Percentiles rank a stretch among this genome's conserved stretches.
phyloP scores from a whole-genome alignment of 2,888 invertebrate species.

The Slavum lentiscoides region DNA sequence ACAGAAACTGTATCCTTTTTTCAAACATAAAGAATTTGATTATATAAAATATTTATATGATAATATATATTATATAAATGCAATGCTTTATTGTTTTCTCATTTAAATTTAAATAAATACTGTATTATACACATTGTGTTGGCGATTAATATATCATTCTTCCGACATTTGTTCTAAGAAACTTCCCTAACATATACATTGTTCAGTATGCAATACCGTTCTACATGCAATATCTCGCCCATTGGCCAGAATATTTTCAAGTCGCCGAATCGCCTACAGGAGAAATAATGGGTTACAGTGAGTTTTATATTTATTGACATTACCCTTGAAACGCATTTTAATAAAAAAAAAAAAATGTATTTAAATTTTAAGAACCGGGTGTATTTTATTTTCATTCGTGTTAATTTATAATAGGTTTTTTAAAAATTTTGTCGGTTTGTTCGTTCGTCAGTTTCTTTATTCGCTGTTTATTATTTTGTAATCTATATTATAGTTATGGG shows the following conservation, averaged over 20 bases:
- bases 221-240: slow-evolving; percentile 95
- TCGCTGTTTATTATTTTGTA: not conserved
- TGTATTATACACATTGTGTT: no score
- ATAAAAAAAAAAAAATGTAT: no score
- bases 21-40: not conserved
- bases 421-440: no score
- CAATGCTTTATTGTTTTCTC: no score
- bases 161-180: not conserved
- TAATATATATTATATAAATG: not conserved
- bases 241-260: slow-evolving; percentile 99
- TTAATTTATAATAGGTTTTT: no score
- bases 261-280: slow-evolving; percentile 94
- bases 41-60: not conserved
- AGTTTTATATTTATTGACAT: slow-evolving; percentile 60
- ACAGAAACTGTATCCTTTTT: slow-evolving; percentile 78
- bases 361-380: no score
- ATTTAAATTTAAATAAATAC: no score
- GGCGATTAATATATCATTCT: not conserved
- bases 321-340: not conserved
- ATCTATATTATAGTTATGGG: slow-evolving; percentile 83
- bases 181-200: slow-evolving; percentile 39
- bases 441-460: no score
- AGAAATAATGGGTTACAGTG: slow-evolving; percentile 98
- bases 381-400: no score
- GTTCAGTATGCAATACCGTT: slow-evolving; percentile 81